These are phyloP conservation scores for Mesitornis unicolor DNA, from an alignment of 2,113 vertebrate species.

Conservation along the genomic window DNA sequence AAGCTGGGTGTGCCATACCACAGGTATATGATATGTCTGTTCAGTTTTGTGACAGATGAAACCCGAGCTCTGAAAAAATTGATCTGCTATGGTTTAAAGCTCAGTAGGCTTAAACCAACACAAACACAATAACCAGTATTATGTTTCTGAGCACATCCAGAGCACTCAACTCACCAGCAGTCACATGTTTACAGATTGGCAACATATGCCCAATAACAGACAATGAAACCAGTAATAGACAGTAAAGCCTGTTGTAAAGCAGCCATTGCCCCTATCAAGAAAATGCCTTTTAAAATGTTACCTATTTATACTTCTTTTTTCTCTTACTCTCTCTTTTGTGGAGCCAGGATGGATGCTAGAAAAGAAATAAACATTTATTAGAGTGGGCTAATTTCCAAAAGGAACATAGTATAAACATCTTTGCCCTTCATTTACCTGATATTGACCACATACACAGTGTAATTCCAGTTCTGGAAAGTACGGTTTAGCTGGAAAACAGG, in stretches of 20 bases:
- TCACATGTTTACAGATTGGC: neutral
- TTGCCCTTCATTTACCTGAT: constrained; percentile 81
- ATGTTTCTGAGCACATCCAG: neutral
- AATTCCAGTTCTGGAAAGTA: constrained; percentile 88
- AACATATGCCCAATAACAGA: neutral
- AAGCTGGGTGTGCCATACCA: neutral
- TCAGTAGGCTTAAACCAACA: neutral
- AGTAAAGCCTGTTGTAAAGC: neutral
- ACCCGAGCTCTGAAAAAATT: neutral
- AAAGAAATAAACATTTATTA: constrained; percentile 28
- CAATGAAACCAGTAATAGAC: neutral
- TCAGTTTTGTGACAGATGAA: neutral
- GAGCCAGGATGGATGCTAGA: constrained; percentile 60
- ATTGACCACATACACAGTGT: constrained; percentile 78
- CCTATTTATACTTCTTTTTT: constrained; percentile 73
- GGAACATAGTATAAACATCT: neutral
- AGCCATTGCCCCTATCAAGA: neutral
- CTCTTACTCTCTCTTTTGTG: constrained; percentile 58
- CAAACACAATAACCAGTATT: neutral
- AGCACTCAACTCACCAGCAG: neutral
- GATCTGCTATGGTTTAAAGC: neutral
- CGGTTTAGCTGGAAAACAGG: constrained; percentile 85
- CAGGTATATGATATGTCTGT: neutral
- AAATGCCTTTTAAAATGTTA: constrained; percentile 29
- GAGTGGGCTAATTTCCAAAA: neutral